These are phyloP conservation scores for Branchellion lobata DNA, from an alignment of 2,888 invertebrate species.

Conservation along the genomic window DNA sequence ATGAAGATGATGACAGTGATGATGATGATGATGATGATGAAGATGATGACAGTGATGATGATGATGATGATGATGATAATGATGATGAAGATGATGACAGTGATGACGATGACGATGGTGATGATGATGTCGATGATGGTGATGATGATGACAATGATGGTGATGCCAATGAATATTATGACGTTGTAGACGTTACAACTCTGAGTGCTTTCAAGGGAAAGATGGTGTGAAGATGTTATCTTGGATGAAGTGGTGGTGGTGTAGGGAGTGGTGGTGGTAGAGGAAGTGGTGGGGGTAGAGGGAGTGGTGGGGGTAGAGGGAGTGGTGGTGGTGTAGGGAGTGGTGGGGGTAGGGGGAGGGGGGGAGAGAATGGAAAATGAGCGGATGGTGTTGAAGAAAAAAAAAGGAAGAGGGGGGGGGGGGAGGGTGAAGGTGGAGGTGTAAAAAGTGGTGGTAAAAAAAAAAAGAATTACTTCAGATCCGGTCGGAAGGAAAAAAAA, in stretches of 20 bases:
- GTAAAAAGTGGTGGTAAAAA: neutral
- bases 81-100: conserved; percentile 20
- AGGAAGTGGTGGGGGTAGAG: neutral
- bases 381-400: neutral
- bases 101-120: neutral
- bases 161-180: neutral
- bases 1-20: conserved; percentile 4
- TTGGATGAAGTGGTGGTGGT: neutral
- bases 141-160: neutral
- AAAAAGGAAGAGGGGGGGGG: neutral
- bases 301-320: neutral
- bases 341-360: neutral
- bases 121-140: neutral
- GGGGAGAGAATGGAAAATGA: neutral
- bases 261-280: neutral
- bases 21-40: conserved; percentile 23
- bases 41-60: conserved; percentile 10
- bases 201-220: neutral
- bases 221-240: neutral
- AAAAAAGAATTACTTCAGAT: too few species aligned
- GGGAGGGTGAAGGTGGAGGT: neutral
- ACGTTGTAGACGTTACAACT: neutral
- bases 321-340: neutral
- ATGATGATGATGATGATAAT: conserved; percentile 7
- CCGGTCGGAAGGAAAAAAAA: neutral